Evolutionary conservation across 2,797 vertebrate genomes (phyloP), one percentile per base, ranked within the genome.

Genomic region (Arnoldichthys spilopterus): DNA sequence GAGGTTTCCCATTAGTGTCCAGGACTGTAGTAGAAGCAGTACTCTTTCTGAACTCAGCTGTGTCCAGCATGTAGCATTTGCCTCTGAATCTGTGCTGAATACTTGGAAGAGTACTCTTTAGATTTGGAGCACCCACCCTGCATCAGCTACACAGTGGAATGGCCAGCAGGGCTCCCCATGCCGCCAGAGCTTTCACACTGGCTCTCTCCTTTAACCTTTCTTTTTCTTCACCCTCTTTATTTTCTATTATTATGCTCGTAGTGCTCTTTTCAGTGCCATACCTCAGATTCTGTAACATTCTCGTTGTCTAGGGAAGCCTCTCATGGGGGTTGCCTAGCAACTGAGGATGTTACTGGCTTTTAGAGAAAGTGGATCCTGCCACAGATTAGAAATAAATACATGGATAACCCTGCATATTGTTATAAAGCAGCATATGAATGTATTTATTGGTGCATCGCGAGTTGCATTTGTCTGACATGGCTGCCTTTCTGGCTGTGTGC

Each of bases 261-360:
- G 69, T 82, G 69, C 87, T 84, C 59, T 83, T 85, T 89, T 83
- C 85, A 86, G 77, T 83, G 61, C 83, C 86, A 88, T 88, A 89
- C 86, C 83, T 88, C 86, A 84, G 88, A 88, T 90, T 90, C 82
- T 90, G 87, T 89, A 90, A 91, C 90, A 90, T 89, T 87, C 88
- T 86, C 82, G 82, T 91, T 92, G 89, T 87, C 84, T 75, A 72
- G 82, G 87, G 83, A 88, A 86, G 81, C 87, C 86, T 92, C 76
- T 78, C 77, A 82, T 62, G 76, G 72, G 76, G 86, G 90, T 93
- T 91, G 89, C 91, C 89, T 90, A 90, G 91, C 90, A 92, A 92
- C 90, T 86, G 82, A 86, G 88, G 86, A 92, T 91, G 91, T 91
- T 91, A 89, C 85, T 86, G 80, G 88, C 89, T 85, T 89, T 85